Percentiles rank a stretch among this genome's conserved stretches.
phyloP scores from a whole-genome alignment of 2,113 vertebrate species.

The Eulacestoma nigropectus region DNA sequence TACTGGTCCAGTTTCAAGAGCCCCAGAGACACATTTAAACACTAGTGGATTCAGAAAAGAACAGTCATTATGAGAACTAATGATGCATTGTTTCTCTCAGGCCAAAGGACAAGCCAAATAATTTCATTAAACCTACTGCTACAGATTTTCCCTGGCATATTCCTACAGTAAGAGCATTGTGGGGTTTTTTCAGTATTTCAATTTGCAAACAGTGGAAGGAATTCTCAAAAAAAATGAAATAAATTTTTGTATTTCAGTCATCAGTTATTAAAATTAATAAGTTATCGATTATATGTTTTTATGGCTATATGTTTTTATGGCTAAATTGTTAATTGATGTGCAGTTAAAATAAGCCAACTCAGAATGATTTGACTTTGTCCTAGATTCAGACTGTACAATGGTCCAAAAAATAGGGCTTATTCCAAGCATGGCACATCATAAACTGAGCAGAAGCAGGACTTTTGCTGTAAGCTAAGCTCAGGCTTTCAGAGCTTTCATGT shows the following conservation, averaged over 20 bases:
- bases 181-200: background rate
- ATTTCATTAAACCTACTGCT: background rate
- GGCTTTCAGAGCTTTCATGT: background rate
- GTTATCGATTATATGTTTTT: background rate
- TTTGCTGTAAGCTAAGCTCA: background rate
- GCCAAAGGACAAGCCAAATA: background rate
- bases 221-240: background rate
- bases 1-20: background rate
- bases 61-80: background rate
- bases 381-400: background rate
- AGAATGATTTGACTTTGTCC: background rate
- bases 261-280: background rate
- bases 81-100: background rate
- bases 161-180: background rate
- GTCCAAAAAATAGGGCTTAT: background rate
- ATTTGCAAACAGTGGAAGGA: background rate
- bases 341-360: background rate
- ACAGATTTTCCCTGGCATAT: background rate
- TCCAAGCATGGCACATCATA: background rate
- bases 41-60: background rate
- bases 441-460: background rate
- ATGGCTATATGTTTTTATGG: background rate
- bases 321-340: background rate
- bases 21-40: background rate
- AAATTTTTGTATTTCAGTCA: background rate